phyloP scores from a whole-genome alignment of 2,888 invertebrate genomes.

The Galerucella nymphaeae region DNA sequence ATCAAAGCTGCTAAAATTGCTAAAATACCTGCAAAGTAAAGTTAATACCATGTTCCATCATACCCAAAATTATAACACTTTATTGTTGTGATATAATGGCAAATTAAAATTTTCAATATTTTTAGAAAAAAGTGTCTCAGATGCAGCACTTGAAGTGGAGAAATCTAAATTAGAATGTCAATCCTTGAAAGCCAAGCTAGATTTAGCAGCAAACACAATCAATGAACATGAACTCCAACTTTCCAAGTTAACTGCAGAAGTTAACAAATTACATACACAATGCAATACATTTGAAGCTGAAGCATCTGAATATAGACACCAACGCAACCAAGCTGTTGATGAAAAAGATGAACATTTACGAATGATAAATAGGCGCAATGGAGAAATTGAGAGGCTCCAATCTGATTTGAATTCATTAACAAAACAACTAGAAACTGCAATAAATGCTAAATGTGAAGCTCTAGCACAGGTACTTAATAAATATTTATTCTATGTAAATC shows the following conservation, averaged over 20 bases:
- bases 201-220: conserved; percentile 72
- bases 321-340: conserved; percentile 77
- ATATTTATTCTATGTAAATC: neutral
- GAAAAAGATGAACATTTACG: conserved; percentile 80
- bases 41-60: no score
- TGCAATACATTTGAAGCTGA: conserved; percentile 75
- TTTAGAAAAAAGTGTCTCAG: conserved; percentile 70
- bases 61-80: no score
- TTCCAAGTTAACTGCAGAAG: conserved; percentile 71
- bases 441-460: conserved; percentile 82
- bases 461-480: conserved; percentile 63
- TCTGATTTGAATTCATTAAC: conserved; percentile 76
- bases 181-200: conserved; percentile 72
- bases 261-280: conserved; percentile 73
- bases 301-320: conserved; percentile 73
- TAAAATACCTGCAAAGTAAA: no score
- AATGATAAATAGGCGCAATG: conserved; percentile 77
- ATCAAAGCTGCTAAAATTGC: no score
- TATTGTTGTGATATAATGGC: no score
- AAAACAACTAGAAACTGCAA: conserved; percentile 80
- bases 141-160: conserved; percentile 68
- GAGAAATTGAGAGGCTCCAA: conserved; percentile 79
- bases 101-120: conserved; percentile 28
- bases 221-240: conserved; percentile 75
- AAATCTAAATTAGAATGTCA: conserved; percentile 73